Base-by-base conservation (phyloP, 2,797 vertebrate genomes). In the Sebastes miniatus region DNA sequence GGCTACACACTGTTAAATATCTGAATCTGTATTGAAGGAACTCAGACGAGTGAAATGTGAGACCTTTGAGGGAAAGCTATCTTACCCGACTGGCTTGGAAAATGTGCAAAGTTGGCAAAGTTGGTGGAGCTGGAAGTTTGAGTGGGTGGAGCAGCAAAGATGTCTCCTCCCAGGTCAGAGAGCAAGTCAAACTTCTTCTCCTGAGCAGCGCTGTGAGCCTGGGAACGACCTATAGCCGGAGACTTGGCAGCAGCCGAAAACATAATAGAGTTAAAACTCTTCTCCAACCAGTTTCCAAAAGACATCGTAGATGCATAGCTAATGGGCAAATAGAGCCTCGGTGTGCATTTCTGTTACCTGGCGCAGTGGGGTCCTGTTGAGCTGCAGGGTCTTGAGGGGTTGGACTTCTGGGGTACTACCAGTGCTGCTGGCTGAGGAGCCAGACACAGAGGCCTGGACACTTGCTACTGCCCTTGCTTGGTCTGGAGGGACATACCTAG, bases 101-200 rank as follows among this genome's bases (percentile, higher is more conserved):
- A 99, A 95, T 99, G 97, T 97, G 98, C 97, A 97, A 99, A 99
- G 92, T 99, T 99, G 94, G 98, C 98, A 96, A 99, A 99, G 94
- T 98, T 99, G 66, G 97, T 95, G 58, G 97, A 95, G 86, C 95
- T 96, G 76, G 97, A 90, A 84, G 96, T 91, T 79, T 98, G 98
- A 82, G 91, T 76, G 12, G 94, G 81, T 39, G 95, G 95, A 70
- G 97, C 96, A 85, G 99, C 98, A 92, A 99, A 99, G 85, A 99
- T 99, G 93, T 99, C 99, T 78, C 97, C 98, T 82, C 98, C 98
- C 88, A 99, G 96, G 92, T 99, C 98, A 83, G 97, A 97, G 81
- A 99, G 96, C 86, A 99, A 95, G 93, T 99, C 98, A 93, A 99
- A 99, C 88, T 97, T 97, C 90, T 99, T 99, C 95, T 99, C 99